Conservation (phyloP, 2,113 vertebrate genomes). For the Lagopus muta region DNA sequence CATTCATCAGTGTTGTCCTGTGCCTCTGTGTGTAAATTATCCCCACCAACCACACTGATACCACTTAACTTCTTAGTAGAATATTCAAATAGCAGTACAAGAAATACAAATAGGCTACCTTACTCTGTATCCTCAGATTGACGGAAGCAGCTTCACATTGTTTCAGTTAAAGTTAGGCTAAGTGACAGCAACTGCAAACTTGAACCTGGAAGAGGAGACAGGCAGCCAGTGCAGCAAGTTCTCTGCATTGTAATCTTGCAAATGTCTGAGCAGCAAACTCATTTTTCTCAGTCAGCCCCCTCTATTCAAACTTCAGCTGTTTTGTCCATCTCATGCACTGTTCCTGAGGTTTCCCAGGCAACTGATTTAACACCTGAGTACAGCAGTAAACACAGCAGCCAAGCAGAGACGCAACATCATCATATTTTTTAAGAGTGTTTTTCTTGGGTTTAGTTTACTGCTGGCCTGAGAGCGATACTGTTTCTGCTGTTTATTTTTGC, state of each 20-base stretch:
- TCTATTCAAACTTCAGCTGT: neutral
- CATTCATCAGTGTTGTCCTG: neutral
- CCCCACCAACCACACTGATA: neutral
- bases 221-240: neutral
- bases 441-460: neutral
- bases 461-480: neutral
- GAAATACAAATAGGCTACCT: neutral
- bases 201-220: neutral
- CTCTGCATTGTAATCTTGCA: neutral
- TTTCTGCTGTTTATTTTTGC: neutral
- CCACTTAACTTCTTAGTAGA: neutral
- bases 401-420: neutral
- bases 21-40: neutral
- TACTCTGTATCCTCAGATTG: neutral
- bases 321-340: neutral
- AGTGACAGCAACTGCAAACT: neutral
- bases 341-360: slow-evolving; percentile 58
- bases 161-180: neutral
- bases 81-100: neutral
- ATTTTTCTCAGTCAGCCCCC: neutral
- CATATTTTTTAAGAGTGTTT: neutral
- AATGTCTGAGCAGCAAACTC: neutral
- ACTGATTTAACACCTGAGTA: slow-evolving; percentile 38
- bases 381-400: slow-evolving; percentile 22
- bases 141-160: neutral